A percentile compares a stretch with the other conserved stretches of the same genome.
phyloP scores from a whole-genome alignment of 2,113 vertebrate species.

The Silurus meridionalis region DNA sequence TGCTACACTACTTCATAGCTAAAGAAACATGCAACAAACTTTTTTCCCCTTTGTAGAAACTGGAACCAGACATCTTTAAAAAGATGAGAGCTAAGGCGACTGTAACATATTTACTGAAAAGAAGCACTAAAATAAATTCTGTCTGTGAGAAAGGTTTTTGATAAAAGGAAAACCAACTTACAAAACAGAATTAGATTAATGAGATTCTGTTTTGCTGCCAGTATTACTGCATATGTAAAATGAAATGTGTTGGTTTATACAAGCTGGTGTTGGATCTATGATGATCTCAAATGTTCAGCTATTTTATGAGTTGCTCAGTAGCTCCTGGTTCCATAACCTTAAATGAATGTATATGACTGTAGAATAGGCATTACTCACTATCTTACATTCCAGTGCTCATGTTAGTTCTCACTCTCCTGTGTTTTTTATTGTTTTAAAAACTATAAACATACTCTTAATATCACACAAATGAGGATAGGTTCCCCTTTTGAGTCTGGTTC shows the following conservation, averaged over 20 bases:
- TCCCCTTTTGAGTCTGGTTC: no score
- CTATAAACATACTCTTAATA: no score
- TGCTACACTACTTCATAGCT: not conserved
- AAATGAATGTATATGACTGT: no score
- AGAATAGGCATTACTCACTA: no score
- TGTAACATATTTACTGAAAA: constrained; percentile 2
- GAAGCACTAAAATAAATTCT: not conserved
- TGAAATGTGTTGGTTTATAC: not conserved
- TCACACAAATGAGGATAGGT: no score
- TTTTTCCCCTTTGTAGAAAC: constrained; percentile 1
- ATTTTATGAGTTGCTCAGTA: no score
- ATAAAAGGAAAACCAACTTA: not conserved
- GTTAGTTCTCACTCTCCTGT: no score
- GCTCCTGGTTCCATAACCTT: no score
- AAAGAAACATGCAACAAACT: not conserved
- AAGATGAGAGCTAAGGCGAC: not conserved
- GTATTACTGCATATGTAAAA: not conserved
- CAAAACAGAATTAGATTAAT: not conserved
- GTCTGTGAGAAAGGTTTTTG: not conserved
- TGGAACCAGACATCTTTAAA: constrained; percentile 14
- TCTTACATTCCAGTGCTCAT: no score
- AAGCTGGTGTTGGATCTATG: no score
- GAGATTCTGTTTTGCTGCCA: not conserved
- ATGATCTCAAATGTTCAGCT: no score
- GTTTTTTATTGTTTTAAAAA: no score